These are phyloP conservation scores for Otus sunia DNA, from an alignment of 2,113 vertebrate species.

Conservation along the genomic window DNA sequence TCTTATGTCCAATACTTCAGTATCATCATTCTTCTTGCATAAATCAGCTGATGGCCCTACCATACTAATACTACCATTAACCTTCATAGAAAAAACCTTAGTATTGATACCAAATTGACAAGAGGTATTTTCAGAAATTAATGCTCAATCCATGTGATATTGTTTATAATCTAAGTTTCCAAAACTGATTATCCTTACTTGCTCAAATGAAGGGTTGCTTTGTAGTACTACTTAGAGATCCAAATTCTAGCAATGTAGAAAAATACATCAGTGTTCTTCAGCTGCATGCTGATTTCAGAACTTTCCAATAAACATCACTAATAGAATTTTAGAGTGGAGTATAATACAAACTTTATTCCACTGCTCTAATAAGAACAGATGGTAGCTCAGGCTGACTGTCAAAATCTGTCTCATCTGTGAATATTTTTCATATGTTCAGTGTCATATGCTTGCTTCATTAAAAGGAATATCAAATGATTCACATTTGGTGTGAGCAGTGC, in stretches of 20 bases:
- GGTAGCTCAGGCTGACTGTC: not conserved
- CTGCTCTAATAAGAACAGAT: not conserved
- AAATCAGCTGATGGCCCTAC: not conserved
- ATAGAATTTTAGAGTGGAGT: not conserved
- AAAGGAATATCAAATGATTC: not conserved
- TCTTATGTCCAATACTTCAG: not conserved
- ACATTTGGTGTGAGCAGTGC: not conserved
- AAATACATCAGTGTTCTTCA: not conserved
- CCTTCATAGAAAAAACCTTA: not conserved
- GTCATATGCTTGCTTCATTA: not conserved
- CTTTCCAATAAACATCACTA: not conserved
- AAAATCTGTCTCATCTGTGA: not conserved
- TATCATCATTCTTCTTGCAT: not conserved
- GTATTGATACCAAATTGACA: not conserved
- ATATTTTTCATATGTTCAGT: not conserved
- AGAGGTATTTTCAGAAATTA: not conserved
- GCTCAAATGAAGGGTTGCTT: not conserved
- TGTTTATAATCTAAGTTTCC: not conserved
- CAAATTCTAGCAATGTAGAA: not conserved
- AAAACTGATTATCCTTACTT: not conserved
- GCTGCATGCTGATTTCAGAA: not conserved
- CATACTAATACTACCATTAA: not conserved
- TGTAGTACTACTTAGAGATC: not conserved
- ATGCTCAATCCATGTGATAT: not conserved
- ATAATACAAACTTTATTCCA: not conserved